A percentile compares a stretch with the other conserved stretches of the same genome.
These are phyloP conservation scores for Gopherus flavomarginatus DNA, from an alignment of 2,113 vertebrate species.

Conservation along the genomic window DNA sequence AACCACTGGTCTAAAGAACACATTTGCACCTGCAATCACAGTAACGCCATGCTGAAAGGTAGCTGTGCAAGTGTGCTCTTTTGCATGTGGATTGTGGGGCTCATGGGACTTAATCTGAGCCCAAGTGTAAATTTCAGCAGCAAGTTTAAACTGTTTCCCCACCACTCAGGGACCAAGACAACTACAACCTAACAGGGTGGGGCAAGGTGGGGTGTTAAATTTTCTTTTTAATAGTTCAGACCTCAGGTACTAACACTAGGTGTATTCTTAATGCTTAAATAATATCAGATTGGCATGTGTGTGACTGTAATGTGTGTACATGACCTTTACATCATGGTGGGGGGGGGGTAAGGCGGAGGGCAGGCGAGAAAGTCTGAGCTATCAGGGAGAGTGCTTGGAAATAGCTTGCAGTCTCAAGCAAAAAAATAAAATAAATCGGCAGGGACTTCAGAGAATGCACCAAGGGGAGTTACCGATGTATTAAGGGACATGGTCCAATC, in stretches of 20 bases:
- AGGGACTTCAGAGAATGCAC: not conserved
- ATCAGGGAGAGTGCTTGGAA: not conserved
- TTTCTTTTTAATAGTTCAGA: constrained; percentile 22
- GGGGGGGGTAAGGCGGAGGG: not conserved
- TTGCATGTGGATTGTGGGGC: not conserved
- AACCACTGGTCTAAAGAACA: not conserved
- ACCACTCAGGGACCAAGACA: not conserved
- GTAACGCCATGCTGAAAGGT: not conserved
- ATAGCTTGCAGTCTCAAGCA: not conserved
- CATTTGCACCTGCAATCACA: not conserved
- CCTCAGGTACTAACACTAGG: constrained; percentile 2
- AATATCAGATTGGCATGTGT: not conserved
- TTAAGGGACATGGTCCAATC: not conserved
- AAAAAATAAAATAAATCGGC: not conserved
- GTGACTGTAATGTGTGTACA: not conserved
- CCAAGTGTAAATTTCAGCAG: not conserved
- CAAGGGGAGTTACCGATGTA: not conserved
- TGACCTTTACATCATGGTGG: not conserved
- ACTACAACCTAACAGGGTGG: not conserved
- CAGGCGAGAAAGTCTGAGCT: not conserved
- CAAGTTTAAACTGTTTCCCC: not conserved
- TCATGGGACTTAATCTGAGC: not conserved
- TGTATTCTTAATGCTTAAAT: constrained; percentile 3
- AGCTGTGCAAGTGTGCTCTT: not conserved
- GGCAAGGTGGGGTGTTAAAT: not conserved